A percentile compares a stretch with the other conserved stretches of the same genome.
These are phyloP conservation scores for Halocaridina rubra DNA, from an alignment of 2,888 invertebrate genomes.

Conservation along the genomic window DNA sequence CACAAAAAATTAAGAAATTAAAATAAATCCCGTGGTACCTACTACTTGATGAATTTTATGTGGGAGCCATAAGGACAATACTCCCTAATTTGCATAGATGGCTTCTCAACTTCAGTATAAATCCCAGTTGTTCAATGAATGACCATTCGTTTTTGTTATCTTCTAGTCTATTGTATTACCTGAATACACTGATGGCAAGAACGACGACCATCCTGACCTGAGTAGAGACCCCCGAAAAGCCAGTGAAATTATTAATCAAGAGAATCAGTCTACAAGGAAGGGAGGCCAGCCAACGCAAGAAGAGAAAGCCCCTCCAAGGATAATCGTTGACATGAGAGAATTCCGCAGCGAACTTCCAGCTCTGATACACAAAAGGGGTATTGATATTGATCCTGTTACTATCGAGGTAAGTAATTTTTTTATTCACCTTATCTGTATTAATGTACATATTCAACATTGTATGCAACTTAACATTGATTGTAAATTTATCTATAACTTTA, in stretches of 20 bases:
- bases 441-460: not conserved
- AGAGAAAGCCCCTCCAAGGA: constrained; percentile 14
- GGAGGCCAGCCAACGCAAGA: constrained; percentile 73
- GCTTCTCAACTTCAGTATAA: too few species aligned
- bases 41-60: too few species aligned
- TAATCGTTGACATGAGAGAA: constrained; percentile 96
- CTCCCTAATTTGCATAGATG: too few species aligned
- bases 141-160: too few species aligned
- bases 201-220: constrained; percentile 66
- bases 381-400: constrained; percentile 91
- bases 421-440: too few species aligned
- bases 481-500: too few species aligned
- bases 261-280: constrained; percentile 66
- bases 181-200: constrained; percentile 83
- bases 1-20: too few species aligned
- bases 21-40: too few species aligned
- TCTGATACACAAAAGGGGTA: constrained; percentile 89
- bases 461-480: not conserved
- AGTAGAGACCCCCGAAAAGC: constrained; percentile 68
- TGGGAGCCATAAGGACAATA: too few species aligned
- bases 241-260: constrained; percentile 63
- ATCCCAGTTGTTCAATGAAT: too few species aligned
- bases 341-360: constrained; percentile 96
- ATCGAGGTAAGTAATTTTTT: constrained; percentile 74
- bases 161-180: constrained; percentile 85